phyloP scores from a whole-genome alignment of 2,797 vertebrate genomes.

The Rhinophrynus dorsalis region DNA sequence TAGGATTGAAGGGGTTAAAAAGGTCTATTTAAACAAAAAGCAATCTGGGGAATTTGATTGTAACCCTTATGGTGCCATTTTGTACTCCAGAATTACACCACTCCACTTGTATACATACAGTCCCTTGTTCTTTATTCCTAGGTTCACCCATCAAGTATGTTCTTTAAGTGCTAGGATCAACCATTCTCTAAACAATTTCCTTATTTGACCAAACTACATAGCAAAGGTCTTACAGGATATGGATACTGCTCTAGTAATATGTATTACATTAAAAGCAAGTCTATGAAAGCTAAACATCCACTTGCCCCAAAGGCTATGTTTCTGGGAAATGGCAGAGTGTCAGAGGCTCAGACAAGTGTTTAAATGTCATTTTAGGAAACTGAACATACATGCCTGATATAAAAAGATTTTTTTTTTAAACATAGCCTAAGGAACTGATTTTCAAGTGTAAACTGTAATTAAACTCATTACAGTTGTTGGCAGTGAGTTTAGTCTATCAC shows the following conservation, averaged over 20 bases:
- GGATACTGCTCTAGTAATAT: too few relatives aligned
- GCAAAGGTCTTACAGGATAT: too few relatives aligned
- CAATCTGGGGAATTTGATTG: too few relatives aligned
- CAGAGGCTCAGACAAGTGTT: background rate
- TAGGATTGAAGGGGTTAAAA: too few relatives aligned
- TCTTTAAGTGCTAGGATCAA: background rate
- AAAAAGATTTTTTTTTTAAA: background rate
- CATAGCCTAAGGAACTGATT: conserved; percentile 7
- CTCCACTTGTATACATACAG: too few relatives aligned
- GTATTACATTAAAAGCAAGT: background rate
- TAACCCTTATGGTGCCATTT: too few relatives aligned
- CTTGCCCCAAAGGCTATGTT: background rate
- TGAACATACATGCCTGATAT: conserved; percentile 1
- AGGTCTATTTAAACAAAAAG: too few relatives aligned
- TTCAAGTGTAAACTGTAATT: conserved; percentile 18
- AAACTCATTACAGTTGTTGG: conserved; percentile 5
- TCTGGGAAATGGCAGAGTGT: background rate
- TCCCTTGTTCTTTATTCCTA: too few relatives aligned
- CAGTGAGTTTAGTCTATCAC: conserved; percentile 15
- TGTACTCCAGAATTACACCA: too few relatives aligned
- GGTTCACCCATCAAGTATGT: background rate
- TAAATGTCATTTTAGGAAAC: background rate
- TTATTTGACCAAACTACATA: background rate
- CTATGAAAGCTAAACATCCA: background rate
- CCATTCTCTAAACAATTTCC: background rate